These are phyloP conservation scores for Subanguina moxae DNA, from an alignment of 1,140 invertebrate genomes.

Conservation along the genomic window DNA sequence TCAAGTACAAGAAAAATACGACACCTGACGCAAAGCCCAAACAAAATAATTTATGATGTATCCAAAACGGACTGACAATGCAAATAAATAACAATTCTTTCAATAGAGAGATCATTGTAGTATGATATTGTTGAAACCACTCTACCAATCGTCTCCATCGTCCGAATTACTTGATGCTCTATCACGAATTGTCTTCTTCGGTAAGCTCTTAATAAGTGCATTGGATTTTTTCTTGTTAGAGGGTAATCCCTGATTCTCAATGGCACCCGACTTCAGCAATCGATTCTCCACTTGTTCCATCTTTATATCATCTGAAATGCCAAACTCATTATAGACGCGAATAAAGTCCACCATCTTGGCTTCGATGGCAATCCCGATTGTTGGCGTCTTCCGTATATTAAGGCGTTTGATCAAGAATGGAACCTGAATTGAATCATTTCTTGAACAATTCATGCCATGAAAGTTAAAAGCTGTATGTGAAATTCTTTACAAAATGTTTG, in stretches of 20 bases:
- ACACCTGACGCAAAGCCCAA: too few relatives aligned
- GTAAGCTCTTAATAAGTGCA: neutral
- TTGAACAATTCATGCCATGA: neutral
- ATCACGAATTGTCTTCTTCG: constrained; percentile 6
- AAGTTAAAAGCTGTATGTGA: neutral
- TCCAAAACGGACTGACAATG: too few relatives aligned
- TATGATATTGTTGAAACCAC: neutral
- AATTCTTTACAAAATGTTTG: constrained; percentile 5
- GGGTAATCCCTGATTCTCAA: neutral
- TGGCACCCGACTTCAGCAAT: neutral
- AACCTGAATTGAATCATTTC: constrained; percentile 6
- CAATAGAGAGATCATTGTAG: too few relatives aligned
- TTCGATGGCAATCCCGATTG: constrained; percentile 20
- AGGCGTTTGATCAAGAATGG: constrained; percentile 24
- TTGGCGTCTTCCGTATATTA: constrained; percentile 12
- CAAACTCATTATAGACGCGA: constrained; percentile 18
- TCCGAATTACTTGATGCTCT: neutral
- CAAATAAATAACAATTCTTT: too few relatives aligned
- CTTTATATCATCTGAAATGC: neutral
- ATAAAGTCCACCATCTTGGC: constrained; percentile 22
- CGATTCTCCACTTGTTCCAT: constrained; percentile 8
- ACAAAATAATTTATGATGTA: too few relatives aligned
- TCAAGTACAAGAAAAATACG: too few relatives aligned
- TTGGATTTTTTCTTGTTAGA: neutral
- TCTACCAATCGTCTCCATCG: neutral